Evolutionary conservation across 2,113 vertebrate genomes (phyloP).

Genomic region (Sander vitreus): DNA sequence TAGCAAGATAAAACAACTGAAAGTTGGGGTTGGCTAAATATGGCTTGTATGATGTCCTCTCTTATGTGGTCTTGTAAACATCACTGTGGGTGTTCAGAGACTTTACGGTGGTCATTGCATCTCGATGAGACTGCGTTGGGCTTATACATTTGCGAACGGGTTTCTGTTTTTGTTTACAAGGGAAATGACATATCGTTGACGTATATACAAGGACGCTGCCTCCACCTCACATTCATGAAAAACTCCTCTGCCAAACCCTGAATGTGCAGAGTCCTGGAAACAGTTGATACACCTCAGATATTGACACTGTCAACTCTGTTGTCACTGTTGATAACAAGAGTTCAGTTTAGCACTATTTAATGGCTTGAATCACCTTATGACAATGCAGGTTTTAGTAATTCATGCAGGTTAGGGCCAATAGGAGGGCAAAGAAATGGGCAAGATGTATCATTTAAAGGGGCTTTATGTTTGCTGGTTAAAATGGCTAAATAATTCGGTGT

Average conservation of each 20-base stretch:
- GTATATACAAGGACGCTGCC: slow-evolving; percentile 15
- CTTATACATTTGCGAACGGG: neutral
- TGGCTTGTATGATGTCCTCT: slow-evolving; percentile 26
- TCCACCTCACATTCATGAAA: slow-evolving; percentile 17
- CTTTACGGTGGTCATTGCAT: slow-evolving; percentile 43
- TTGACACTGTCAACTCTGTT: neutral
- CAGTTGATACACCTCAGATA: neutral
- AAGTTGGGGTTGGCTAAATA: slow-evolving; percentile 29
- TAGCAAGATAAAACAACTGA: slow-evolving; percentile 54
- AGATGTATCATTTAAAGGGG: neutral
- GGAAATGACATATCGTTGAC: slow-evolving; percentile 37
- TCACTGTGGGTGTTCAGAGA: slow-evolving; percentile 47
- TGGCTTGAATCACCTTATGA: neutral
- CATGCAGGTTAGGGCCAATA: neutral
- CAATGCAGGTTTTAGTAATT: neutral
- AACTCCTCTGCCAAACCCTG: slow-evolving; percentile 2
- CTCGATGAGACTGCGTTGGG: slow-evolving; percentile 17
- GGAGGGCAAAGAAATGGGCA: neutral
- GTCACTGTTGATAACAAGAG: neutral
- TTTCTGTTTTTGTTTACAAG: slow-evolving; percentile 54
- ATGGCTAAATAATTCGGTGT: neutral
- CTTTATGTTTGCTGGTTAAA: slow-evolving; percentile 5
- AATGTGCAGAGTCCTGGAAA: neutral
- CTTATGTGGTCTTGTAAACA: slow-evolving; percentile 47
- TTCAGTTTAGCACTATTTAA: neutral